phyloP scores from a whole-genome alignment of 2,113 vertebrate genomes.

The Dromiciops gliroides region DNA sequence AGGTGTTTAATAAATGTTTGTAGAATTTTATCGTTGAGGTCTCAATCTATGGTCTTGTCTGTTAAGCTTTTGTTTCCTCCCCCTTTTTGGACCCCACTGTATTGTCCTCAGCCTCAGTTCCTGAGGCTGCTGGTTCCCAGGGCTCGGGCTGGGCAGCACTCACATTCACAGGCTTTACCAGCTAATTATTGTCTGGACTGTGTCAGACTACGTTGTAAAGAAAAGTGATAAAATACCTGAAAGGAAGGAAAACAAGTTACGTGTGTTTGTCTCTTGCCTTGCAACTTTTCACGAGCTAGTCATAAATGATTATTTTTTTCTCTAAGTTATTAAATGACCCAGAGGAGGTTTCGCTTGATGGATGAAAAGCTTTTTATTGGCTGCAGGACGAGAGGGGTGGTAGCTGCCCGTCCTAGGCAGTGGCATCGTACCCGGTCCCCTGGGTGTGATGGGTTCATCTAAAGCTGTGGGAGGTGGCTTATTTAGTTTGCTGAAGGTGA shows the following conservation, averaged over 20 bases:
- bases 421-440: background rate
- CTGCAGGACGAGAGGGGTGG: background rate
- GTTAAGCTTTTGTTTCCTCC: background rate
- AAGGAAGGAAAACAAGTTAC: background rate
- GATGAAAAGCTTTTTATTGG: background rate
- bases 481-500: too few relatives aligned
- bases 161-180: background rate
- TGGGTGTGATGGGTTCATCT: background rate
- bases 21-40: background rate
- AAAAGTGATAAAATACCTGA: background rate
- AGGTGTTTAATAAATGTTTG: background rate
- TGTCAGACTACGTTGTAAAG: background rate
- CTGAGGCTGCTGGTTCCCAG: background rate
- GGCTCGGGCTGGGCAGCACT: background rate
- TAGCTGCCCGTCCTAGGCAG: background rate
- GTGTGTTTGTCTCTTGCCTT: background rate
- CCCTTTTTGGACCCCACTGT: background rate
- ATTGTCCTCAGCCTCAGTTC: background rate
- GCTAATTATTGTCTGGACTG: background rate
- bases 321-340: background rate
- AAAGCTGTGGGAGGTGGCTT: background rate
- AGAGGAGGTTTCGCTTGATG: background rate
- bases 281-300: background rate
- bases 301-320: background rate
- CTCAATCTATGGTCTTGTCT: background rate